These are phyloP conservation scores for Hemistola chrysoprasaria DNA, from an alignment of 2,888 invertebrate genomes.

Conservation along the genomic window DNA sequence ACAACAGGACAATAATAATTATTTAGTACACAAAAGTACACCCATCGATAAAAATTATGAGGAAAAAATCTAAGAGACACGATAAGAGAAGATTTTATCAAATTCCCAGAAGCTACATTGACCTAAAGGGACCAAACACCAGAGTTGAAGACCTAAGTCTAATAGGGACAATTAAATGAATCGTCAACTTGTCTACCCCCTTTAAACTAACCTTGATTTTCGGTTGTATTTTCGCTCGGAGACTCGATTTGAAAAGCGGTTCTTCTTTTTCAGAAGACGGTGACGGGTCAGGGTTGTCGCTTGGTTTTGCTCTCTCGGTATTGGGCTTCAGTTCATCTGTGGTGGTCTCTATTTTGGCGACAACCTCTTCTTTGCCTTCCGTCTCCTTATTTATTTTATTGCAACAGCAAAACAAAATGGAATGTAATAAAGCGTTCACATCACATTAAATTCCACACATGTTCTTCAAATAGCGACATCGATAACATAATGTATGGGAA, in stretches of 20 bases:
- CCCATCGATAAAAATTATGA: slow-evolving; percentile 34
- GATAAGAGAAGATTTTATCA: slow-evolving; percentile 34
- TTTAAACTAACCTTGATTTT: slow-evolving; percentile 73
- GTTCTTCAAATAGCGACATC: slow-evolving; percentile 54
- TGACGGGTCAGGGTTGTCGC: slow-evolving; percentile 48
- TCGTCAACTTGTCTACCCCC: slow-evolving; percentile 37
- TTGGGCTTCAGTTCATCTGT: slow-evolving; percentile 74
- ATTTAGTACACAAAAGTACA: slow-evolving; percentile 57
- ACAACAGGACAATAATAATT: slow-evolving; percentile 65
- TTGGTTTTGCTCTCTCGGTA: slow-evolving; percentile 51
- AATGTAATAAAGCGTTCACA: slow-evolving; percentile 60
- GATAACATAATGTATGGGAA: slow-evolving; percentile 47
- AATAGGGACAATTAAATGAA: slow-evolving; percentile 57
- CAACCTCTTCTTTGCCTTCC: slow-evolving; percentile 65
- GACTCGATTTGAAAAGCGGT: slow-evolving; percentile 75
- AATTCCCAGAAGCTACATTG: slow-evolving; percentile 38
- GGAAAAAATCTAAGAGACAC: slow-evolving; percentile 27
- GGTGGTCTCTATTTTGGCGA: slow-evolving; percentile 75
- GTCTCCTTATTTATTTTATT: slow-evolving; percentile 66
- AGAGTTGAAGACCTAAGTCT: slow-evolving; percentile 57
- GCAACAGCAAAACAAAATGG: slow-evolving; percentile 72
- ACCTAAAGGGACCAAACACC: slow-evolving; percentile 44
- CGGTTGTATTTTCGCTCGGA: slow-evolving; percentile 60
- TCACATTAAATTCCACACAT: slow-evolving; percentile 41
- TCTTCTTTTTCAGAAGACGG: slow-evolving; percentile 70